phyloP scores from a whole-genome alignment of 1,140 invertebrate species.

The Zaprionus lachaisei region DNA sequence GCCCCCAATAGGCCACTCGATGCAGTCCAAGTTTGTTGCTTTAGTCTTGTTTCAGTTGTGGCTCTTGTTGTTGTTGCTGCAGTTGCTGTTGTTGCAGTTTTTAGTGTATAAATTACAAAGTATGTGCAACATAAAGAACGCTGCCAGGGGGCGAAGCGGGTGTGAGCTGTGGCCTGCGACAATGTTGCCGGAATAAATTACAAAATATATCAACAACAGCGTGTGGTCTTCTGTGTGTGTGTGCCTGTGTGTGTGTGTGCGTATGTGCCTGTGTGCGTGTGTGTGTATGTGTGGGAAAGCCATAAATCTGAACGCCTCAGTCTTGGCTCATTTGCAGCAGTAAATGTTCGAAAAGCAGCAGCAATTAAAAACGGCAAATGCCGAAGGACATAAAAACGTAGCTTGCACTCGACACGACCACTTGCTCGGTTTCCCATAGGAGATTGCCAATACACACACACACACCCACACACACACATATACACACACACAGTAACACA shows the following conservation, averaged over 20 bases:
- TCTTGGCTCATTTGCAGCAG: constrained; percentile 66
- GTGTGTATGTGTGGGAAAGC: constrained; percentile 15
- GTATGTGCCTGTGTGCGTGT: constrained; percentile 8
- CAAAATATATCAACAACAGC: constrained; percentile 46
- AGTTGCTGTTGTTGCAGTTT: constrained; percentile 24
- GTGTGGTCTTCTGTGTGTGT: constrained; percentile 2
- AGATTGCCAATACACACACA: constrained; percentile 24
- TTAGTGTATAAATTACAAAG: constrained; percentile 39
- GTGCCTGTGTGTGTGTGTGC: constrained; percentile 2
- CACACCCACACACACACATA: constrained; percentile 3
- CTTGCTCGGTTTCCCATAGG: constrained; percentile 29
- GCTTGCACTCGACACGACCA: constrained; percentile 20
- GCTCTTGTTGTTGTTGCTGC: constrained; percentile 12
- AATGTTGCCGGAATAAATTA: constrained; percentile 64
- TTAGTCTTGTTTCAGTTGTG: constrained; percentile 12
- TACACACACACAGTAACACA: not conserved
- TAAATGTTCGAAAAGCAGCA: constrained; percentile 77
- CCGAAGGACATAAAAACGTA: constrained; percentile 66
- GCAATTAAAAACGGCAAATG: constrained; percentile 78
- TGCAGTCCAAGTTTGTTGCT: not conserved
- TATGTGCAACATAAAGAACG: constrained; percentile 13
- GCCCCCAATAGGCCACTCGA: constrained; percentile 8
- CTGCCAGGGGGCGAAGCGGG: not conserved
- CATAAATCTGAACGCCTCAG: constrained; percentile 77
- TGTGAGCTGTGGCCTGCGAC: constrained; percentile 37